Percentiles rank a stretch among this genome's conserved stretches.
These are phyloP conservation scores for Neolamprologus kungweensis DNA, from an alignment of 2,113 vertebrate genomes.

Conservation along the genomic window DNA sequence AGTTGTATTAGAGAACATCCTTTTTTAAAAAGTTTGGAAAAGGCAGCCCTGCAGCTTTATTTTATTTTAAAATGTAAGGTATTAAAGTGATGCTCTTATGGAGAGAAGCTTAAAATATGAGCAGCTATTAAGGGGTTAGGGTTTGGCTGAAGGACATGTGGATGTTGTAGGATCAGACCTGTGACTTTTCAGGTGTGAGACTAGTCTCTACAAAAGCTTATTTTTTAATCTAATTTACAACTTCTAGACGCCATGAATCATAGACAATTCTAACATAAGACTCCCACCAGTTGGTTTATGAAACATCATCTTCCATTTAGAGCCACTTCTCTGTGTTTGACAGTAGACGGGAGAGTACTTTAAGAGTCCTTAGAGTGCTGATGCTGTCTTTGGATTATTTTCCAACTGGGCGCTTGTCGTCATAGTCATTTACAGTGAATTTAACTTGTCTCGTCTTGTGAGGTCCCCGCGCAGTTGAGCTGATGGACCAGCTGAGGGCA, in stretches of 20 bases:
- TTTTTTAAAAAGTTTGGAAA: neutral
- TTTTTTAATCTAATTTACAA: neutral
- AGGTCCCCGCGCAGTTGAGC: neutral
- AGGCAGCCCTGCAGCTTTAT: neutral
- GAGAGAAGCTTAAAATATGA: neutral
- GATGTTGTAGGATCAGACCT: constrained; percentile 15
- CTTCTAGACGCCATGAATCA: neutral
- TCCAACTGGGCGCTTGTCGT: neutral
- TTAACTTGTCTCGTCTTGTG: constrained; percentile 14
- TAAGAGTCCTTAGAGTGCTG: neutral
- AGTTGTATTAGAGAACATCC: neutral
- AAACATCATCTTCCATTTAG: neutral
- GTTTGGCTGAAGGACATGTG: neutral
- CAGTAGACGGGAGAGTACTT: neutral
- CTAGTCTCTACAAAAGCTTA: neutral
- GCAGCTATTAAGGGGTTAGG: neutral
- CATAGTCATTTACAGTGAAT: constrained; percentile 9
- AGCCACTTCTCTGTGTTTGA: neutral
- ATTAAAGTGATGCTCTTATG: neutral
- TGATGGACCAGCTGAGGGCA: constrained; percentile 38
- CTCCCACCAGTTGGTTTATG: neutral
- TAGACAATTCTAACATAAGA: neutral
- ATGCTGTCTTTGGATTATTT: neutral
- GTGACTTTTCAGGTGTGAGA: neutral
- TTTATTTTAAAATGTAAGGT: neutral